Base-by-base conservation (phyloP, 2,113 vertebrate genomes). In the Siniperca chuatsi region DNA sequence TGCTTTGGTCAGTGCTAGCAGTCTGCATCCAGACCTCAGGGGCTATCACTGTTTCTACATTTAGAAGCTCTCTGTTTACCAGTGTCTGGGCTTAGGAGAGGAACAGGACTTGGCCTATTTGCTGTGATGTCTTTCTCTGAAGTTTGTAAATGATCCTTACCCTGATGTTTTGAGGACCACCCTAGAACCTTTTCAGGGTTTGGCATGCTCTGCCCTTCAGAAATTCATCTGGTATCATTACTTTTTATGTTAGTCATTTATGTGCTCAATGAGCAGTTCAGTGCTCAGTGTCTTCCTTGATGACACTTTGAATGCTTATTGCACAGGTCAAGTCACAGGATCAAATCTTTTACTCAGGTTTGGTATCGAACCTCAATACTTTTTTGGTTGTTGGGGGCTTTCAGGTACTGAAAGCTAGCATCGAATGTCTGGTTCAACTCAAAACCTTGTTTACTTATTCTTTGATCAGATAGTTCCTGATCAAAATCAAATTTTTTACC, bases 61-160 rank as follows among this genome's bases (percentile, higher is more conserved):
- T 92, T 88, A 92, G 91, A 88, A 74, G 68, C 81, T 76, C 81
- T 78, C 77, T 90, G 85, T 94, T 91, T 92, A 92, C 75, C 79
- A 23, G 71, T 35, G 75, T 69, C 79, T 84, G 76, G 81, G 80
- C 75, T 89, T 84, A 83, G 58, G 54, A 86, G 67, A 70, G 68
- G 68, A 83, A 64, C 81, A 60, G 52, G 68, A 84, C 83, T 74
- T 75, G 80, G 68, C 83, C 82, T 86, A 68, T 91, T 91, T 87
- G 72, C 76, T 81, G 69, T 81, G 64, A 52, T 72, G 68, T 85
- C 33, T 84, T 84, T 90, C 70, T 71, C 42, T 79, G 7, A 84
- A 62, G 62, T 87, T 87, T 85, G 60, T 29, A 55, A 75, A 77
- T 73, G 13, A 69, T 81, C 55, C 2, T 16, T 25, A 67, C 35